Evolutionary conservation across 2,888 invertebrate genomes (phyloP), one percentile per base, ranked within the genome.

Genomic region (Athalia rosae): DNA sequence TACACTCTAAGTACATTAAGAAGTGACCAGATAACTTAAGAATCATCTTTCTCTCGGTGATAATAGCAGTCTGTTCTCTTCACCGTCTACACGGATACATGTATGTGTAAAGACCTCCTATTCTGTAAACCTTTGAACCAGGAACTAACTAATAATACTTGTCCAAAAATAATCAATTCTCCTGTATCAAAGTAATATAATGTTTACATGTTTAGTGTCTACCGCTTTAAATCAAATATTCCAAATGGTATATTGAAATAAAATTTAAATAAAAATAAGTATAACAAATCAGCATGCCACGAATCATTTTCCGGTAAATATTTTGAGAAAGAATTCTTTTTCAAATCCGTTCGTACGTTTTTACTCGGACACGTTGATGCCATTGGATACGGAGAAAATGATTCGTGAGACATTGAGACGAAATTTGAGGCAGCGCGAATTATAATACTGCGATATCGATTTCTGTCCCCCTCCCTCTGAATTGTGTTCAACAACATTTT

Each of bases 401-500:
- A 28, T 28, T 28, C 28, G 28, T 28, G 28, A 28, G 28, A 28
- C 28, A 28, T 28, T 28, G 28, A 28, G 28, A 28, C 28, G 28
- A 28, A 28, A 28, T 28, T 28, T 28, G 28, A 28, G 28, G 28
- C 28, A 28, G 28, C 43, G 56, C 58, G 71, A 71, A 71, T 58
- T 58, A 58, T 56, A 58, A 43, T 45, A 71, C 50, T 45, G 58
- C 58, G 45, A 28, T 58, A 71, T 71, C 71, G 11, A 71, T 45
- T 56, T 71, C 71, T 71, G 71, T 71, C 71, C 71, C 58, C 8
- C 63, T 2, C 28, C 28, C 28, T 28, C 7, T 67, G 43, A 58
- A 71, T 71, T 50, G 71, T 71, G 71, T 71, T 71, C 71, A 71
- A 71, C 13, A 45, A 45, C n/a, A 9, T 74, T 74, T 74, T 74